Conservation (phyloP, 2,888 invertebrate species). For the Pammene fasciana region DNA sequence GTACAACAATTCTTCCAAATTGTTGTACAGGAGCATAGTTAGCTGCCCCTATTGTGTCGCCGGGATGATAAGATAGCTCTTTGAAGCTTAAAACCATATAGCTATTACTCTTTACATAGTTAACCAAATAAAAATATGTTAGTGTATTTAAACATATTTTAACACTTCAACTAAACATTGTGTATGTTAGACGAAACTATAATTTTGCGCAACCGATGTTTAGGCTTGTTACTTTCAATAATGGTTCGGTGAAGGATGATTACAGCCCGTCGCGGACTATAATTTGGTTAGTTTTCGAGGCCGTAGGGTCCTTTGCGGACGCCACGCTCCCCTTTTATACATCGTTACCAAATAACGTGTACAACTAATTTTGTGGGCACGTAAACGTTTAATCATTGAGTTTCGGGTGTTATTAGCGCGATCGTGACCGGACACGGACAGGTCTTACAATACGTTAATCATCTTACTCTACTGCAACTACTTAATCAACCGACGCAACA, state of each 20-base stretch:
- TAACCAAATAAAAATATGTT: too few species aligned
- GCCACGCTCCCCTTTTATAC: constrained; percentile 20
- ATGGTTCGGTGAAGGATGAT: constrained; percentile 27
- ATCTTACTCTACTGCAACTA: too few species aligned
- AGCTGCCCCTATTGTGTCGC: too few species aligned
- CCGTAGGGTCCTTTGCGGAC: constrained; percentile 21
- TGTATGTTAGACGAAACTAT: too few species aligned
- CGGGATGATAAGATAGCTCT: too few species aligned
- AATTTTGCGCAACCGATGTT: constrained; percentile 1
- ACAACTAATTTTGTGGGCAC: constrained; percentile 28
- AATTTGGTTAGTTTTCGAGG: constrained; percentile 37
- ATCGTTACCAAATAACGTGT: constrained; percentile 16
- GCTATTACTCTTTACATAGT: too few species aligned
- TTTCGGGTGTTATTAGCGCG: constrained; percentile 24
- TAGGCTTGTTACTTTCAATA: constrained; percentile 26
- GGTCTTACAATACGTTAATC: constrained; percentile 18
- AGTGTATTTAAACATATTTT: too few species aligned
- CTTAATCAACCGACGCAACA: constrained; percentile 21
- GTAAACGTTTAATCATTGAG: constrained; percentile 35
- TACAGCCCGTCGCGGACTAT: constrained; percentile 22
- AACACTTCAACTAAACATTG: too few species aligned
- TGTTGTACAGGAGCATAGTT: too few species aligned
- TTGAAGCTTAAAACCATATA: too few species aligned
- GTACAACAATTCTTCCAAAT: too few species aligned
- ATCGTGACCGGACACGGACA: constrained; percentile 31